Conservation (phyloP, 2,797 vertebrate species). For the Argyrosomus regius region DNA sequence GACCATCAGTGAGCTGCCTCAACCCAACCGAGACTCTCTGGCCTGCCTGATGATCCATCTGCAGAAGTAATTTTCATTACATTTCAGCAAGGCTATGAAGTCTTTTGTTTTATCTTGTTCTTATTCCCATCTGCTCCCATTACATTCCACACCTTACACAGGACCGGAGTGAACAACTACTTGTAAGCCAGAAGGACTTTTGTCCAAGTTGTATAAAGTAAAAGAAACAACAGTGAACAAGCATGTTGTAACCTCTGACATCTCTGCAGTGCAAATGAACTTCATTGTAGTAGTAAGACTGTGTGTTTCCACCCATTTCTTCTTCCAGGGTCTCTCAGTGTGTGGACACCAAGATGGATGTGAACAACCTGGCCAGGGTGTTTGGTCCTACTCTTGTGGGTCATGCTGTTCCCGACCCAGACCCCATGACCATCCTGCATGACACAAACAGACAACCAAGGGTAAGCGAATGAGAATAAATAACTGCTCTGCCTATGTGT, state of each 20-base stretch:
- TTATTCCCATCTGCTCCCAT: background rate
- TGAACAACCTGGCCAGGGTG: constrained; percentile 90
- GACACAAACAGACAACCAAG: constrained; percentile 93
- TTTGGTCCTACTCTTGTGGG: constrained; percentile 95
- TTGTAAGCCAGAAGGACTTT: background rate
- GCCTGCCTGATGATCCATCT: constrained; percentile 95
- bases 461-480: constrained; percentile 75
- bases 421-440: constrained; percentile 91
- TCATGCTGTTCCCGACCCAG: constrained; percentile 90
- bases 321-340: constrained; percentile 89
- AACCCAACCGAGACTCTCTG: constrained; percentile 93
- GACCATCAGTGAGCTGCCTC: constrained; percentile 90
- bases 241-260: background rate
- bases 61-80: constrained; percentile 85
- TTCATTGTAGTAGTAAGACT: background rate
- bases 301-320: background rate
- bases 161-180: background rate
- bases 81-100: constrained; percentile 6
- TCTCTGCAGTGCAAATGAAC: background rate
- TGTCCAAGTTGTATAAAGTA: background rate
- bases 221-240: background rate
- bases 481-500: background rate
- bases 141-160: background rate
- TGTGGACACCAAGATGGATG: constrained; percentile 91
- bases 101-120: background rate